Evolutionary conservation across 2,113 vertebrate species (phyloP).

Genomic region (Machaerirhynchus nigripectus): DNA sequence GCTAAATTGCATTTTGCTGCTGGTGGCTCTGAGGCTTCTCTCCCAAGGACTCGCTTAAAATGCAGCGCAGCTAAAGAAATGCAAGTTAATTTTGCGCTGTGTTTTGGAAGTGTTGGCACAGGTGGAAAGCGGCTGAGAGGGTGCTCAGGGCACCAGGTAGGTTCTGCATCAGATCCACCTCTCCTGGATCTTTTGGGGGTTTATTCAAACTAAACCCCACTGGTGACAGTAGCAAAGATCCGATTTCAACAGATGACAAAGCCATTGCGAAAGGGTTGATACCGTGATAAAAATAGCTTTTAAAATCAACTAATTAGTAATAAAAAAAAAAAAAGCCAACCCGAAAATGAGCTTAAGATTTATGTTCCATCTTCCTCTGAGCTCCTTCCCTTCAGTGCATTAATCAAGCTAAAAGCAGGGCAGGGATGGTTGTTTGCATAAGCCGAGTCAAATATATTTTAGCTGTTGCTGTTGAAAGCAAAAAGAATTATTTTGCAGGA

Average conservation of each 20-base stretch:
- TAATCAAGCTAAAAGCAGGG: conserved; percentile 14
- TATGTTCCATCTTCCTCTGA: not conserved
- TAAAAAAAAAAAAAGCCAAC: not conserved
- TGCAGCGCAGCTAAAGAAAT: not conserved
- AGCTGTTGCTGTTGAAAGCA: not conserved
- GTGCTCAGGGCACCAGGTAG: not conserved
- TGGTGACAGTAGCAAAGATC: not conserved
- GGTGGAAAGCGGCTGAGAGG: accelerated
- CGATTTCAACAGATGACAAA: not conserved
- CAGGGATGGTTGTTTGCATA: not conserved
- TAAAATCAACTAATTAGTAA: not conserved
- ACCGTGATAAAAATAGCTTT: not conserved
- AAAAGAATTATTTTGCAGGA: not conserved
- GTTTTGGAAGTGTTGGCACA: not conserved
- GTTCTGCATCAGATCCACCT: not conserved
- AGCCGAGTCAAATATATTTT: not conserved
- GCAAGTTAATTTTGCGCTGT: not conserved
- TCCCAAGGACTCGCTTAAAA: not conserved
- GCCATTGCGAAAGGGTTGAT: not conserved
- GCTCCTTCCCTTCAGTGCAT: not conserved
- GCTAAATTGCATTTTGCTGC: not conserved
- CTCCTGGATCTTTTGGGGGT: not conserved
- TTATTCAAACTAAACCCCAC: not conserved
- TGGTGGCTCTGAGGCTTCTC: not conserved
- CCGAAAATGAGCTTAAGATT: not conserved